These are phyloP conservation scores for Quadroppia sp. DNA, from an alignment of 2,888 invertebrate genomes.

Conservation along the genomic window DNA sequence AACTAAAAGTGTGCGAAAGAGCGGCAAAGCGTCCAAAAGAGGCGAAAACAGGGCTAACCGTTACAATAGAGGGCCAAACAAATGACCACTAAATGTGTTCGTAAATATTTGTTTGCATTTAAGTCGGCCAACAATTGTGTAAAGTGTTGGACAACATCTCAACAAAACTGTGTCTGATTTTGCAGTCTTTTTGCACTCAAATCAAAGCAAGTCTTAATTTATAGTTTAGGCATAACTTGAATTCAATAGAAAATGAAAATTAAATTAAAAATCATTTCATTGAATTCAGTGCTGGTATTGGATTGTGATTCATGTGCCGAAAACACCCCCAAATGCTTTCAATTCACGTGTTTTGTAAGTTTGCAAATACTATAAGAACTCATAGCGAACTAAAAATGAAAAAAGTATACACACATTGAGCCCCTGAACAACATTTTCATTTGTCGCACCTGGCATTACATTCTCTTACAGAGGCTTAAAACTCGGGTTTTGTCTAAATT, in stretches of 20 bases:
- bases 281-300: neutral
- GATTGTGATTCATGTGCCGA: neutral
- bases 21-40: neutral
- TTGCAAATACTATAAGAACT: neutral
- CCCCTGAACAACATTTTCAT: neutral
- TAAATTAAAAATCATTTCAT: no score
- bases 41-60: neutral
- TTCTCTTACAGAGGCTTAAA: neutral
- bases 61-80: constrained; percentile 6
- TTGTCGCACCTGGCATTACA: constrained; percentile 18
- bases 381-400: neutral
- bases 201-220: no score
- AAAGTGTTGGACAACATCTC: constrained; percentile 2
- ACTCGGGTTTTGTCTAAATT: neutral
- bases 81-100: constrained; percentile 31
- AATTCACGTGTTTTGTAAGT: neutral
- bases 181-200: no score
- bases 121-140: neutral
- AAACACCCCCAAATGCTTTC: neutral
- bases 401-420: neutral
- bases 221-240: no score
- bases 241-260: no score
- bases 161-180: constrained; percentile 1
- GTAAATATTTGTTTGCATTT: constrained; percentile 9
- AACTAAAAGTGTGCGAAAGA: neutral